These are phyloP conservation scores for Cinara cedri DNA, from an alignment of 2,888 invertebrate genomes.

Conservation along the genomic window DNA sequence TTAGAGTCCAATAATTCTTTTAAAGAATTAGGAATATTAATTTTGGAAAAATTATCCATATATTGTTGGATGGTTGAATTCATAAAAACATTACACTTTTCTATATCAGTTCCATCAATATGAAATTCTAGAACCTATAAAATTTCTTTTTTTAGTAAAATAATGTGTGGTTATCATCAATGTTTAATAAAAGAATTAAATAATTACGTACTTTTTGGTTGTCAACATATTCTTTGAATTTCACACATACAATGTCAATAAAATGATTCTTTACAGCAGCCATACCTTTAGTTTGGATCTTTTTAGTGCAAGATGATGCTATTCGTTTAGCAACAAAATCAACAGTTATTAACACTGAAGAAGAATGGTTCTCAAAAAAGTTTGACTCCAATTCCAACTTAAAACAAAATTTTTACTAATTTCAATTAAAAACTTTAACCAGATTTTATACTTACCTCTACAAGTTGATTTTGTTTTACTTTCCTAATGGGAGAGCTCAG, in stretches of 20 bases:
- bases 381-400: slow-evolving; percentile 58
- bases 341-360: slow-evolving; percentile 57
- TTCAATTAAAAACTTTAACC: background rate
- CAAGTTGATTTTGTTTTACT: slow-evolving; percentile 18
- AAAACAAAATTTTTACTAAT: slow-evolving; percentile 12
- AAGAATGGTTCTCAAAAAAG: slow-evolving; percentile 58
- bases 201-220: background rate
- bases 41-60: slow-evolving; percentile 28
- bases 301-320: slow-evolving; percentile 58
- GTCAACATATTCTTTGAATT: slow-evolving; percentile 5
- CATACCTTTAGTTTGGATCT: slow-evolving; percentile 56
- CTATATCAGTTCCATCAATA: slow-evolving; percentile 32
- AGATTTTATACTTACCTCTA: slow-evolving; percentile 18
- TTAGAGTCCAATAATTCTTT: slow-evolving; percentile 44
- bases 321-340: slow-evolving; percentile 58
- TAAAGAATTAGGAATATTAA: slow-evolving; percentile 35
- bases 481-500: slow-evolving; percentile 18
- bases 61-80: slow-evolving; percentile 42
- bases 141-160: background rate
- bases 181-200: background rate
- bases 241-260: slow-evolving; percentile 41
- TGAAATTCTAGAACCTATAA: background rate
- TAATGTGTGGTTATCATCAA: background rate
- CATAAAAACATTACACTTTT: slow-evolving; percentile 33
- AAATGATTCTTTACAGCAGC: slow-evolving; percentile 54